phyloP scores from a whole-genome alignment of 2,888 invertebrate genomes.

The Loripinus fragilis region DNA sequence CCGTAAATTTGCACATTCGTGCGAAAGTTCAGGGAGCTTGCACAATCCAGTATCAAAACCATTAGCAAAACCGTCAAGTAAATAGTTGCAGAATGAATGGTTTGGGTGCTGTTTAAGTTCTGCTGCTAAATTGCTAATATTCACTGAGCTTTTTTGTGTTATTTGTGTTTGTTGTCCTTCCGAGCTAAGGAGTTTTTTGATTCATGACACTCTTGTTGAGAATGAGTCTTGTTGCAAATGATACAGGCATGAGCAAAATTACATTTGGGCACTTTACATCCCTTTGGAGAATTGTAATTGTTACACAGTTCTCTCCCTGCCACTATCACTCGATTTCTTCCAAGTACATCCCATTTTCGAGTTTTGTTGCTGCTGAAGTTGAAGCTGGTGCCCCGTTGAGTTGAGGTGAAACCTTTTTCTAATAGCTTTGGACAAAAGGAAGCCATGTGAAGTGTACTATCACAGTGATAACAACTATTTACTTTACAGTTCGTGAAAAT shows the following conservation, averaged over 20 bases:
- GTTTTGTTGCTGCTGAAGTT: background rate
- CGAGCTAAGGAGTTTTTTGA: background rate
- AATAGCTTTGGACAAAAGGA: constrained; percentile 14
- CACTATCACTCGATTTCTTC: background rate
- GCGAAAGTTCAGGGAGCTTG: background rate
- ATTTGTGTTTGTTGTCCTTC: background rate
- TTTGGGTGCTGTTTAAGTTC: background rate
- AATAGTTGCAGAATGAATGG: background rate
- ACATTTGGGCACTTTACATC: background rate
- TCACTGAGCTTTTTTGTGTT: background rate
- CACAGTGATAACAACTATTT: constrained; percentile 10
- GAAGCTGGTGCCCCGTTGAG: background rate
- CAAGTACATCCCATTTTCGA: background rate
- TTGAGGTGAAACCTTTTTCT: background rate
- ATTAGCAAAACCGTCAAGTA: background rate
- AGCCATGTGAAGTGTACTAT: constrained; percentile 25
- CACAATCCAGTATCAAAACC: too few species aligned
- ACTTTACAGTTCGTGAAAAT: constrained; percentile 22
- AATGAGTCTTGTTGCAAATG: background rate
- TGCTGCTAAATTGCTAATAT: background rate
- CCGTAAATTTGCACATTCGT: constrained; percentile 35
- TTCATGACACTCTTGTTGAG: background rate
- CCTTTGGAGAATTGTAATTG: background rate
- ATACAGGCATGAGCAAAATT: background rate
- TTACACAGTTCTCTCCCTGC: background rate